Evolutionary conservation across 1,140 invertebrate genomes (phyloP), one percentile per base, ranked within the genome.

Genomic region (Pseudachorutes palmiensis): DNA sequence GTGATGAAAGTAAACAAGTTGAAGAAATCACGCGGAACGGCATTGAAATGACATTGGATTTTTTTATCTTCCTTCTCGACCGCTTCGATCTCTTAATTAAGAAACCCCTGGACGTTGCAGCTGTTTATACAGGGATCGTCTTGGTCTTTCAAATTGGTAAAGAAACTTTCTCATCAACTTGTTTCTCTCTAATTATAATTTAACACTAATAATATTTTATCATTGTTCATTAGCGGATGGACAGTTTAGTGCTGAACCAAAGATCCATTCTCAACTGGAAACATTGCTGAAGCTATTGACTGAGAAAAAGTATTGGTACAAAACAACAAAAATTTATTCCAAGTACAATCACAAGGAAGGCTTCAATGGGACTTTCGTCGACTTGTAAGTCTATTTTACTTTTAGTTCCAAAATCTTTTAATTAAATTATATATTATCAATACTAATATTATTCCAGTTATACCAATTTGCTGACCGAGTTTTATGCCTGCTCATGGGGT

Each of bases 371-470:
- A 45, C 36, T 45, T 45, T 45, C 19, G 36, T 45, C 36, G 19
- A 45, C 19, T 45, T 45, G 36, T 45, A 45, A 45, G 36, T 45
- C 9, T 12, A 45, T 12, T 19, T 45, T 45, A n/a, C n/a, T n/a
- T n/a, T n/a, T n/a, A n/a, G n/a, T n/a, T n/a, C n/a, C n/a, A n/a
- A n/a, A n/a, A n/a, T n/a, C n/a, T n/a, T n/a, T n/a, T n/a, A n/a
- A n/a, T n/a, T n/a, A n/a, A n/a, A n/a, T n/a, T n/a, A n/a, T n/a
- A n/a, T n/a, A n/a, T n/a, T n/a, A n/a, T n/a, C n/a, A n/a, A n/a
- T n/a, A n/a, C n/a, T n/a, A n/a, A n/a, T n/a, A 45, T 12, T 45
- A 19, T 19, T 45, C 2, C 31, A 63, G 61, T 5, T 63, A 63
- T 26, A 9, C 61, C 24, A n/a, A 63, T 9, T 28, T 63, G 3